A percentile compares a stretch with the other conserved stretches of the same genome.
Evolutionary conservation across 2,888 invertebrate genomes (phyloP).

Genomic region (Spodoptera littoralis): DNA sequence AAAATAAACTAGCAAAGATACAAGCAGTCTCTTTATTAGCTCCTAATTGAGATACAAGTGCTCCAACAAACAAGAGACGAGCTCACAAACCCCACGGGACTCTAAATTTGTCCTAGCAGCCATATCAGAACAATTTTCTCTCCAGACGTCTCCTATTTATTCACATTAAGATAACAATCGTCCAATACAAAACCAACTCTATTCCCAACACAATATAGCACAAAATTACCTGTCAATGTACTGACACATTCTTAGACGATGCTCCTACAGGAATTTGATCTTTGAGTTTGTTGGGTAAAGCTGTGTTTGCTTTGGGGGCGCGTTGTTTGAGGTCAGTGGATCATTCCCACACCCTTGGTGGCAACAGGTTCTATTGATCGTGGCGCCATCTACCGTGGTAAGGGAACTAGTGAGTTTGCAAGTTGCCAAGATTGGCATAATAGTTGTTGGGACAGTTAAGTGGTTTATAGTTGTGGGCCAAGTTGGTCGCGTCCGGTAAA

Average conservation of each 20-base stretch:
- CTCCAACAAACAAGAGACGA: slow-evolving; percentile 51
- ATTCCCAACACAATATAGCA: slow-evolving; percentile 58
- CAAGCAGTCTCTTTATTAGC: slow-evolving; percentile 28
- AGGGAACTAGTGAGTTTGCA: slow-evolving; percentile 38
- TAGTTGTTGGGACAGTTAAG: slow-evolving; percentile 38
- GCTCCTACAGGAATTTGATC: slow-evolving; percentile 46
- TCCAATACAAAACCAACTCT: slow-evolving; percentile 58
- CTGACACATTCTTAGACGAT: slow-evolving; percentile 43
- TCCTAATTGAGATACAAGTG: slow-evolving; percentile 46
- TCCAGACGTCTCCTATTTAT: slow-evolving; percentile 71
- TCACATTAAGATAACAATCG: slow-evolving; percentile 65
- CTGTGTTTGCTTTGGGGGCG: slow-evolving; percentile 45
- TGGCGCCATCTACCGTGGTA: slow-evolving; percentile 69
- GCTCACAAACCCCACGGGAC: slow-evolving; percentile 35
- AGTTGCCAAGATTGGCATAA: slow-evolving; percentile 40
- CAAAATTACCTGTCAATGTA: slow-evolving; percentile 58
- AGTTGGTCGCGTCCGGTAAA: slow-evolving; percentile 18
- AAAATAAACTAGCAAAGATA: slow-evolving; percentile 36
- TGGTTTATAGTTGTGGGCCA: slow-evolving; percentile 34
- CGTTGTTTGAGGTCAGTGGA: slow-evolving; percentile 72
- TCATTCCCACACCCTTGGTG: slow-evolving; percentile 59
- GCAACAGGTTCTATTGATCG: slow-evolving; percentile 79
- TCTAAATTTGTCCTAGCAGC: slow-evolving; percentile 50
- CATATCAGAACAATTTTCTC: slow-evolving; percentile 69
- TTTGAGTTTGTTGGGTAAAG: slow-evolving; percentile 43